Evolutionary conservation across 2,113 vertebrate genomes (phyloP), one percentile per base, ranked within the genome.

Genomic region (Coracopsis vasa): DNA sequence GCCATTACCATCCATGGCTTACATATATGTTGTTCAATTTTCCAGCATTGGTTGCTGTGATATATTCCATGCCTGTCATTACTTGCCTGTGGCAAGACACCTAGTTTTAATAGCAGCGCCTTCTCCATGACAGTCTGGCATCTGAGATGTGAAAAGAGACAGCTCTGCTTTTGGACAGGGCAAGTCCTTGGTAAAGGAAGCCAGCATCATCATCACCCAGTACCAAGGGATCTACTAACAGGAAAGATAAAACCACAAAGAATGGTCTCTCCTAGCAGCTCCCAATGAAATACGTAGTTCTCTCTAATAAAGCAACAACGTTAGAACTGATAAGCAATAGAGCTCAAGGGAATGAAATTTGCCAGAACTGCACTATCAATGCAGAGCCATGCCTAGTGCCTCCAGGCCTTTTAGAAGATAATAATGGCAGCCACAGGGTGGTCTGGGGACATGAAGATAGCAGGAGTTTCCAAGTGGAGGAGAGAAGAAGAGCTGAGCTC

Each of bases 331-430:
- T 62, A 53, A 83, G 41, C 14, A 48, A 35, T 37, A 77, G 24
- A 80, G 1, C 25, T 79, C 33, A 42, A 87, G 42, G 45, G 47
- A 90, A 65, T 50, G 35, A 64, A 51, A 1, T 65, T 51, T 82
- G 27, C 44, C 58, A 77, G 48, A 86, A 24, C 28, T 28, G 45
- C 10, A 1, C 4, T 61, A 9, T 31, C 0, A 0, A 12, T 37
- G 18, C 0, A 3, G 37, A 78, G 28, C 15, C 13, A 29, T 2
- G 8, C 58, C 28, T 45, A 50, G 28, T 28, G 45, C n/a, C 35
- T 84, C 44, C 78, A 31, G 44, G 61, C 29, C 66, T 80, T 69
- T 66, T 21, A 71, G 51, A 71, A 50, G 47, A 31, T 6, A 39
- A 29, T 24, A 67, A 19, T 0, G 3, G 41, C 44, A 54, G 35